Percentiles rank a stretch among this genome's conserved stretches.
phyloP scores from a whole-genome alignment of 1,140 invertebrate species.

The Zaprionus capensis region DNA sequence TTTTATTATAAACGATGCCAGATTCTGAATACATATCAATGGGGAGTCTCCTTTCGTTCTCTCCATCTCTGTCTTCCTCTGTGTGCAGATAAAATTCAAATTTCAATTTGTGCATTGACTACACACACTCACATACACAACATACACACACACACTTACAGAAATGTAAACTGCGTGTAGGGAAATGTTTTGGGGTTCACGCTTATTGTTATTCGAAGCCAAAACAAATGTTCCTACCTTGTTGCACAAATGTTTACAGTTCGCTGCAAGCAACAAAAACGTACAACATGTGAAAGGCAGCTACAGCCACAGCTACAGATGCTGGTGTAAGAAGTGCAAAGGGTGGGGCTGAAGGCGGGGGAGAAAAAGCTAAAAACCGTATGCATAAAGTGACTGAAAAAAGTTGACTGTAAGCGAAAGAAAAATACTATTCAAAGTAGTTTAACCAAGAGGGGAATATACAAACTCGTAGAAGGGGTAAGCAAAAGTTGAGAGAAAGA shows the following conservation, averaged over 20 bases:
- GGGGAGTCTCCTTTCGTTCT: conserved; percentile 5
- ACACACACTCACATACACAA: not conserved
- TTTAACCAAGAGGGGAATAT: conserved; percentile 10
- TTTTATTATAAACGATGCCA: conserved; percentile 44
- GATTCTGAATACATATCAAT: conserved; percentile 54
- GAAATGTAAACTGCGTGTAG: not conserved
- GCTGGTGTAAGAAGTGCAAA: not conserved
- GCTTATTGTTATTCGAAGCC: conserved; percentile 73
- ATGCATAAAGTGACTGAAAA: conserved; percentile 44
- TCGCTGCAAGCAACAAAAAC: conserved; percentile 44
- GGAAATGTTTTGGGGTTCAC: conserved; percentile 37
- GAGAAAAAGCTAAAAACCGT: conserved; percentile 3
- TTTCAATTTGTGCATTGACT: conserved; percentile 75
- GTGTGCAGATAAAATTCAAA: conserved; percentile 76
- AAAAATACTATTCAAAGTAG: conserved; percentile 33
- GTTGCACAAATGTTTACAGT: conserved; percentile 77
- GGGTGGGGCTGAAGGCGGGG: not conserved
- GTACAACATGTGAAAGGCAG: conserved; percentile 16
- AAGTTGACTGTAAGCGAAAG: conserved; percentile 38
- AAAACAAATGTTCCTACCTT: conserved; percentile 80
- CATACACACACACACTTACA: not conserved
- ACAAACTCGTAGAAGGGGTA: not conserved
- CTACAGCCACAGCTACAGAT: conserved; percentile 1
- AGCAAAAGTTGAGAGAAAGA: not conserved
- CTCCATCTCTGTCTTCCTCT: not conserved